Base-by-base conservation (phyloP, 1,140 invertebrate genomes). In the Tigriopus japonicus region DNA sequence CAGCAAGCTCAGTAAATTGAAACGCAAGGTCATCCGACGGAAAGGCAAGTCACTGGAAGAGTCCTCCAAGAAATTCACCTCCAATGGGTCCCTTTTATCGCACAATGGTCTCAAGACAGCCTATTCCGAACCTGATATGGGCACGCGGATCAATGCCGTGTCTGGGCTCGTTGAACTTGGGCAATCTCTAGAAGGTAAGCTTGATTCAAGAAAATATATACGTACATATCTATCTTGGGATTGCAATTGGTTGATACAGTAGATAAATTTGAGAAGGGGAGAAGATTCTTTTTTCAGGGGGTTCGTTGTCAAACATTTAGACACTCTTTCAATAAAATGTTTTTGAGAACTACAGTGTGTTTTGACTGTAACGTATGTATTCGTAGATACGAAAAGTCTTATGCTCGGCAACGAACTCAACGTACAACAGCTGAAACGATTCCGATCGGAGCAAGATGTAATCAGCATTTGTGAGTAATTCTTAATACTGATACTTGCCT, bases 31-130 rank as follows among this genome's bases (percentile, higher is more conserved):
- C 12, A n/a, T 41, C 28, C 13, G 40, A 19, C 35, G 42, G 28
- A 58, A 58, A n/a, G 6, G 6, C 17, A 41, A 58, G 35, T 19
- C 55, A 9, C 35, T 28, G 23, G 55, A 58, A 40, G 55, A 6
- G 15, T 5, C 40, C 41, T 15, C 52, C 28, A 24, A 24, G 19
- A 58, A 58, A 17, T 58, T 28, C 40, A n/a, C 40, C 23, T 58
- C 56, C n/a, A 58, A 58, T 58, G 56, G 56, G 12, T 58, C 56
- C 17, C 56, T 58, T 3, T 41, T 58, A 40, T 58, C 56, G 51
- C 56, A 58, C n/a, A 58, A 58, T 15, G 56, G 56, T 7, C 17
- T 58, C 40, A 28, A 58, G n/a, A 13, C 13, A 14, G 45, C 45
- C n/a, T 40, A 24, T 17, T 58, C 56, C n/a, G 56, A 58, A 58